A percentile compares a stretch with the other conserved stretches of the same genome.
phyloP scores from a whole-genome alignment of 53 echinoderm and acorn worm genomes.

The Luidia sarsii region DNA sequence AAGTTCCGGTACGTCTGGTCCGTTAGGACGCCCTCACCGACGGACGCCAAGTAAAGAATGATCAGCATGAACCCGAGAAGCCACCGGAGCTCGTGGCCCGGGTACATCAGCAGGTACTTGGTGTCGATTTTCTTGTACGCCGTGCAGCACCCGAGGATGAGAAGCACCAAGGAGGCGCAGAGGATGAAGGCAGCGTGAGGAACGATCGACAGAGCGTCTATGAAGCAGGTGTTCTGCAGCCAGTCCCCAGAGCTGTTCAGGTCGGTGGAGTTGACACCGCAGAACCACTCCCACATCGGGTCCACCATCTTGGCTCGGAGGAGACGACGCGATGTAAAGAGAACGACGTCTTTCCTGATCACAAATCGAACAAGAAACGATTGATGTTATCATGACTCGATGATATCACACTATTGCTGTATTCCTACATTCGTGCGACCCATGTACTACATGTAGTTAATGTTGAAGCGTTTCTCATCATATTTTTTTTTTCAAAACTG shows the following conservation, averaged over 20 bases:
- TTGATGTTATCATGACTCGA: no score
- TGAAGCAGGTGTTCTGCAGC: constrained; percentile 22
- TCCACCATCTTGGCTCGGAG: not conserved
- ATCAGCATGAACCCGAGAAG: not conserved
- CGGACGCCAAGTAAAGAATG: constrained; percentile 12
- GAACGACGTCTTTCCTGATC: no score
- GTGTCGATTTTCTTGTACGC: constrained; percentile 22
- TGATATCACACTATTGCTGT: no score
- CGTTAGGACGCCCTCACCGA: constrained; percentile 54
- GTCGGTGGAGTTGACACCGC: constrained; percentile 45
- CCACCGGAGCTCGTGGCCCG: constrained; percentile 45
- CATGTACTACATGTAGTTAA: no score
- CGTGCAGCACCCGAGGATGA: not conserved
- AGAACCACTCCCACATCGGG: constrained; percentile 41
- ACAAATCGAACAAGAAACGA: no score
- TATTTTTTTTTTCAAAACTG: no score
- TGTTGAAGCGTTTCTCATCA: no score
- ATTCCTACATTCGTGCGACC: no score
- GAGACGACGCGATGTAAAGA: no score
- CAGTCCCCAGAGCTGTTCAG: not conserved
- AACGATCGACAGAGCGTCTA: constrained; percentile 10
- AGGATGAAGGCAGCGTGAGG: constrained; percentile 17
- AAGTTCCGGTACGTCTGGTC: constrained; percentile 5
- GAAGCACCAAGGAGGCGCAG: not conserved
- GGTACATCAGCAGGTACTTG: constrained; percentile 14